A percentile compares a stretch with the other conserved stretches of the same genome.
Evolutionary conservation across 2,113 vertebrate species (phyloP).

Genomic region (Corydoras sp.): DNA sequence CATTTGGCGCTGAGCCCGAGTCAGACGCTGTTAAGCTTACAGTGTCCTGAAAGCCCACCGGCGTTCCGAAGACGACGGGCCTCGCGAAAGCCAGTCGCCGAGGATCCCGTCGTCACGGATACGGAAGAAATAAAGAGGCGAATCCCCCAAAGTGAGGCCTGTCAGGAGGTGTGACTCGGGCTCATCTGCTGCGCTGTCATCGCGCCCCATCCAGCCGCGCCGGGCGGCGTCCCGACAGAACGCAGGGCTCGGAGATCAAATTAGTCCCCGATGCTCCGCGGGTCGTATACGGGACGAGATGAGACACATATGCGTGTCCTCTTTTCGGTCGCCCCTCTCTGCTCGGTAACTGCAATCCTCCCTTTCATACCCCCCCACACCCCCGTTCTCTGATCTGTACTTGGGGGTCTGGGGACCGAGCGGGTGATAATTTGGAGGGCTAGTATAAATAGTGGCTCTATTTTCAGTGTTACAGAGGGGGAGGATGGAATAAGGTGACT

Average conservation of each 20-base stretch:
- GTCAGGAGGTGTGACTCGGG: constrained; percentile 45
- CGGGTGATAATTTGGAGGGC: constrained; percentile 14
- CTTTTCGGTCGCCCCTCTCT: not conserved
- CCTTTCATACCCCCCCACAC: not conserved
- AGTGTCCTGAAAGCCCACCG: not conserved
- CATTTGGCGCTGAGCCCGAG: not conserved
- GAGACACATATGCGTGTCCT: constrained; percentile 4
- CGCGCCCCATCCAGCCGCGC: constrained; percentile 40
- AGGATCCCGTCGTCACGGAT: constrained; percentile 31
- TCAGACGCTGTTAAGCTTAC: not conserved
- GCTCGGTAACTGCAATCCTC: not conserved
- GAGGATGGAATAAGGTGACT: constrained; percentile 13
- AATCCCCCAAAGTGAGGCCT: constrained; percentile 29
- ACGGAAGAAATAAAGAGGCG: constrained; percentile 12
- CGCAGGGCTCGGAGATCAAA: constrained; percentile 60
- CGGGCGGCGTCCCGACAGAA: constrained; percentile 42
- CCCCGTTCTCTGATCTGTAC: constrained; percentile 3
- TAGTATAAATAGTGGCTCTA: constrained; percentile 24
- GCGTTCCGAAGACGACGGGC: constrained; percentile 18
- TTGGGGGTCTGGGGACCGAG: constrained; percentile 10
- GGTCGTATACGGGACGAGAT: constrained; percentile 56
- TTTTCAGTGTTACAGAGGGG: constrained; percentile 3
- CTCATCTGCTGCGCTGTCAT: constrained; percentile 60
- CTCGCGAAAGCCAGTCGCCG: constrained; percentile 30
- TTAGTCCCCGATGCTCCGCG: constrained; percentile 58